Conservation (phyloP, 1,140 invertebrate genomes). For the Alviniconcha marisindica region DNA sequence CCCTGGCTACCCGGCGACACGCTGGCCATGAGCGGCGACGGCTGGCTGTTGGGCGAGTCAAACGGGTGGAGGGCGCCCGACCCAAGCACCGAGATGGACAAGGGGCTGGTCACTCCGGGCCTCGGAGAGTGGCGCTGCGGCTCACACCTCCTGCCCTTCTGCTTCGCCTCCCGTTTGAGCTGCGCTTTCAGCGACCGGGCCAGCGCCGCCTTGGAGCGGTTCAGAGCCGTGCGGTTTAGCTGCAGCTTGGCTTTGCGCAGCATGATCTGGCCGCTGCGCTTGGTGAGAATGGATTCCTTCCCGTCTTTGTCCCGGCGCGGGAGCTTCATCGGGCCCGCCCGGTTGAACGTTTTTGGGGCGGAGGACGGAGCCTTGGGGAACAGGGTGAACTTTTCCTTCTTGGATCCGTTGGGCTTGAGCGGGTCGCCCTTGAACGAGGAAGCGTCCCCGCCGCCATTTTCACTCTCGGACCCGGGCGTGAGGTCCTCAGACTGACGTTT, state of each 20-base stretch:
- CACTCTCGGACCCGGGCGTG: neutral
- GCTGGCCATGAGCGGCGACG: constrained; percentile 11
- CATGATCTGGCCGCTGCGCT: constrained; percentile 57
- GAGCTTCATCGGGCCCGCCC: constrained; percentile 45
- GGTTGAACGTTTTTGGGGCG: constrained; percentile 35
- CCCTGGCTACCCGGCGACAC: constrained; percentile 30
- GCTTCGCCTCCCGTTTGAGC: constrained; percentile 70
- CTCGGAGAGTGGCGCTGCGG: constrained; percentile 26
- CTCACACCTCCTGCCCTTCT: constrained; percentile 49
- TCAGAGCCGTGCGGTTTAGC: constrained; percentile 68
- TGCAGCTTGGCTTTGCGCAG: constrained; percentile 72
- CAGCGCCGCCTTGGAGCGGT: constrained; percentile 71
- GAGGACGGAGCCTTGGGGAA: constrained; percentile 33
- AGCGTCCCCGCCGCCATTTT: constrained; percentile 9
- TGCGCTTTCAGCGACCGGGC: constrained; percentile 72
- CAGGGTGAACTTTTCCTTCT: constrained; percentile 27
- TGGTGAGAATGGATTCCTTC: constrained; percentile 44
- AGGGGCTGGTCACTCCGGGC: constrained; percentile 33
- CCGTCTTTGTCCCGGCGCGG: constrained; percentile 44
- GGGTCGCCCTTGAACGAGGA: neutral
- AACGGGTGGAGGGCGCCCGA: constrained; percentile 21
- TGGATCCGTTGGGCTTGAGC: neutral
- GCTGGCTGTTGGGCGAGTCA: constrained; percentile 44
- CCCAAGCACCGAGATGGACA: constrained; percentile 39
- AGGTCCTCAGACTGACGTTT: neutral